Evolutionary conservation across 2,113 vertebrate genomes (phyloP).

Genomic region (Nymphicus hollandicus): DNA sequence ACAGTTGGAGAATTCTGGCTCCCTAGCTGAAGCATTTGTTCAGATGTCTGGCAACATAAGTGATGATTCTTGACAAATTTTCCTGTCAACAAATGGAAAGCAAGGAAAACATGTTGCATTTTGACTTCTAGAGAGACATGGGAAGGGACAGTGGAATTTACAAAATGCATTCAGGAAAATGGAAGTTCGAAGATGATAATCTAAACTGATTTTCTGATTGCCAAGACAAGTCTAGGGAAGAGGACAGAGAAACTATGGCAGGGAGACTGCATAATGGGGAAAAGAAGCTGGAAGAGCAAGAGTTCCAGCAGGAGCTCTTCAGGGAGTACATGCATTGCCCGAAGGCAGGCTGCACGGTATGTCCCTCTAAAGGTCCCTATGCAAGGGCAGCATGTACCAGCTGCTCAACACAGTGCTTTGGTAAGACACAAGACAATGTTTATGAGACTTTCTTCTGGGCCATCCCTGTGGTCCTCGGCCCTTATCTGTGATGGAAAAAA

Average conservation of each 20-base stretch:
- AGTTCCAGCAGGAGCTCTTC: constrained; percentile 63
- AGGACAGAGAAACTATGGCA: constrained; percentile 62
- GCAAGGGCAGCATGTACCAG: constrained; percentile 24
- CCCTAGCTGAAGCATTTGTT: constrained; percentile 45
- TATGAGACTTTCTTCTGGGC: constrained; percentile 17
- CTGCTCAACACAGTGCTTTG: constrained; percentile 47
- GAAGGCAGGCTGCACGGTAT: constrained; percentile 62
- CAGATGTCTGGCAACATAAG: constrained; percentile 38
- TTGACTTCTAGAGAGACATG: constrained; percentile 56
- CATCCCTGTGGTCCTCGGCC: not conserved
- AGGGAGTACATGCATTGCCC: constrained; percentile 62
- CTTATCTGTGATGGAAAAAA: not conserved
- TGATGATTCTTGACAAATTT: constrained; percentile 51
- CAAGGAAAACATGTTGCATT: constrained; percentile 43
- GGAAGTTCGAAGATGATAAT: constrained; percentile 43
- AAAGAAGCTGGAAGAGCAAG: constrained; percentile 62
- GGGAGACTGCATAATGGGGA: constrained; percentile 59
- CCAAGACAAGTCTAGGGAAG: constrained; percentile 60
- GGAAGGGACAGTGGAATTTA: constrained; percentile 56
- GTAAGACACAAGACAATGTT: not conserved
- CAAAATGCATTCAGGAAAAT: constrained; percentile 21
- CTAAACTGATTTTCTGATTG: constrained; percentile 58
- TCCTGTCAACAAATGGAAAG: constrained; percentile 48
- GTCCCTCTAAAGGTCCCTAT: constrained; percentile 59
- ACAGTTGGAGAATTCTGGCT: constrained; percentile 44